A percentile compares a stretch with the other conserved stretches of the same genome.
These are phyloP conservation scores for Plumapathes pennacea DNA, from an alignment of 92 coral and sea anemone species.

Conservation along the genomic window DNA sequence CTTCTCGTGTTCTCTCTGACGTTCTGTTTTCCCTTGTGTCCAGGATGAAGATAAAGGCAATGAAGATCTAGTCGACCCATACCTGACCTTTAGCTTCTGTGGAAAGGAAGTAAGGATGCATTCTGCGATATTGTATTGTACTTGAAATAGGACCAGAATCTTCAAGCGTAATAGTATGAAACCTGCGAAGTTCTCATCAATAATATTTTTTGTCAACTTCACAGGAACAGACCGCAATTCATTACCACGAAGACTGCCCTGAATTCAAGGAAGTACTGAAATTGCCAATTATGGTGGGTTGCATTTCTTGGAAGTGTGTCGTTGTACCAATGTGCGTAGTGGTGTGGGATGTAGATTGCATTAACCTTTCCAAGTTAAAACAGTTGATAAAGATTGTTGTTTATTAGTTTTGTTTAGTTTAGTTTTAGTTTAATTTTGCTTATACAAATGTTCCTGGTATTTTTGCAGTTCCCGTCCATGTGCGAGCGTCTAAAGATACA, in stretches of 20 bases:
- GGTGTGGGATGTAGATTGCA: too few relatives aligned
- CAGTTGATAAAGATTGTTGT: too few relatives aligned
- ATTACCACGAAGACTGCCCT: conserved; percentile 82
- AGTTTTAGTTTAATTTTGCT: too few relatives aligned
- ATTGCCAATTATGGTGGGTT: conserved; percentile 76
- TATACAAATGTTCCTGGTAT: too few relatives aligned
- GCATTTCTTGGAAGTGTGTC: too few relatives aligned
- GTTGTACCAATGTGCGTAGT: too few relatives aligned
- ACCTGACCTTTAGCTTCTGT: conserved; percentile 80
- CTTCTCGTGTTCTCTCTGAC: too few relatives aligned
- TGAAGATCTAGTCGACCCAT: conserved; percentile 91
- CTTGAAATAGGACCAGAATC: too few relatives aligned
- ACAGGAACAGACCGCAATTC: conserved; percentile 74
- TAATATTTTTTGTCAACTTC: not conserved
- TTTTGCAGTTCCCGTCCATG: conserved; percentile 97
- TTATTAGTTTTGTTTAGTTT: too few relatives aligned
- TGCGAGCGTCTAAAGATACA: conserved; percentile 92
- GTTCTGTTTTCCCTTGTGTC: too few relatives aligned
- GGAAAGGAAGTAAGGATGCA: conserved; percentile 76
- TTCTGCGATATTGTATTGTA: too few relatives aligned
- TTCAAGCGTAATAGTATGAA: not conserved
- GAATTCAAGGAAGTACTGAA: conserved; percentile 81
- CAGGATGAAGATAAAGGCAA: conserved; percentile 52
- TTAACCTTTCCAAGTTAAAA: too few relatives aligned
- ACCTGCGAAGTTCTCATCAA: not conserved